phyloP scores from a whole-genome alignment of 2,797 vertebrate genomes.

The Syngnathus acus region DNA sequence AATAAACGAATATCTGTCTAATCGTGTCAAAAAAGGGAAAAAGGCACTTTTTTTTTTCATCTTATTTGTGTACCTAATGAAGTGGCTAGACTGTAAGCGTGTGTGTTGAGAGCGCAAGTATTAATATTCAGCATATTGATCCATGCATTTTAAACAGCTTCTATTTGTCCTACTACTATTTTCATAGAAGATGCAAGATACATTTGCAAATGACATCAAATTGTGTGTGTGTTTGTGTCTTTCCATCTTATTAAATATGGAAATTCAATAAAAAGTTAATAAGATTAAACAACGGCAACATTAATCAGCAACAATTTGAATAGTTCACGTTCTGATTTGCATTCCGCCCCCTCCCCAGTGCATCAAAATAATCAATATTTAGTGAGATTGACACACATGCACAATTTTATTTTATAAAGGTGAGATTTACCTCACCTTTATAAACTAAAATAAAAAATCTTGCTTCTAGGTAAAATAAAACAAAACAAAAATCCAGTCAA shows the following conservation, averaged over 20 bases:
- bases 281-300: not conserved
- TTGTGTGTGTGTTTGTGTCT: not conserved
- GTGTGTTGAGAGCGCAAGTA: not conserved
- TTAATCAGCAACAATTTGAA: not conserved
- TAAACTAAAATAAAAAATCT: too few relatives aligned
- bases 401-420: not conserved
- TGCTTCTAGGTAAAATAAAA: too few relatives aligned
- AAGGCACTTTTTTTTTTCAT: not conserved
- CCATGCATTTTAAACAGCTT: not conserved
- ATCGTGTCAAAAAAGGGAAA: not conserved
- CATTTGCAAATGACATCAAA: not conserved
- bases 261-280: not conserved
- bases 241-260: not conserved
- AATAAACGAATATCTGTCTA: not conserved
- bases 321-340: not conserved
- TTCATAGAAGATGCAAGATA: not conserved
- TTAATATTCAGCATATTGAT: not conserved
- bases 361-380: not conserved
- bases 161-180: not conserved
- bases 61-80: constrained; percentile 1
- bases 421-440: too few relatives aligned
- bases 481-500: too few relatives aligned
- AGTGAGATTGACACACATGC: not conserved
- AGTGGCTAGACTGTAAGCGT: constrained; percentile 27
- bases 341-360: not conserved